Base-by-base conservation (phyloP, 2,888 invertebrate species). In the Physocephala rufipes region DNA sequence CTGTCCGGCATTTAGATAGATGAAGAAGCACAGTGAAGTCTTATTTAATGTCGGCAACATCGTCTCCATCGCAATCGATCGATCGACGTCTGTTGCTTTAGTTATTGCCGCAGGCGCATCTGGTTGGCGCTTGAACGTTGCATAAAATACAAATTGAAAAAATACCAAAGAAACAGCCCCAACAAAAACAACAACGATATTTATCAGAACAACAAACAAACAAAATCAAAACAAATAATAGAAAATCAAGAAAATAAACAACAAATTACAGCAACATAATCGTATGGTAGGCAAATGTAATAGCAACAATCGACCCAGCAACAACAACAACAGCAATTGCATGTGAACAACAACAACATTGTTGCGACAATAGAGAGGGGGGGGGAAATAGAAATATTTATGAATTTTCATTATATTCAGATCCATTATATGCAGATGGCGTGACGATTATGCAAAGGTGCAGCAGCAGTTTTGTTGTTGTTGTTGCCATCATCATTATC, bases 241-340 rank as follows among this genome's bases (percentile, higher is more conserved):
- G 45, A 9, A 45, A 45, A 45, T 15, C 45, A 45, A 45, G 15
- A 9, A 45, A 9, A 45, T 24, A 58, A 53, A 13, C 30, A 53
- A 26, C 63, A 45, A n/a, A 45, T 49, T 51, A 53, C 45, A 51
- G 66, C 66, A 65, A 71, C 68, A 63, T 36, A 36, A 7, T 4
- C 9, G 36, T 36, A 7, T 36, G 30, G 24, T 51, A 49, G 26
- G 70, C 66, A 71, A 64, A 68, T 69, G 67, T 51, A 66, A 64
- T 55, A 74, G 73, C 74, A 75, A 71, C 63, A 53, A 61, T n/a
- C 58, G 63, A 21, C 61, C 64, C 71, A 70, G 68, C 70, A 36
- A 47, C 47, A 28, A 30, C 67, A 59, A 70, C 36, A 66, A 15
- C 65, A 74, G 76, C 73, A 73, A 63, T 43, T 71, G 5, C 24